phyloP scores from a whole-genome alignment of 37 sponge, comb jelly and placozoan species.

The Ianthella basta region DNA sequence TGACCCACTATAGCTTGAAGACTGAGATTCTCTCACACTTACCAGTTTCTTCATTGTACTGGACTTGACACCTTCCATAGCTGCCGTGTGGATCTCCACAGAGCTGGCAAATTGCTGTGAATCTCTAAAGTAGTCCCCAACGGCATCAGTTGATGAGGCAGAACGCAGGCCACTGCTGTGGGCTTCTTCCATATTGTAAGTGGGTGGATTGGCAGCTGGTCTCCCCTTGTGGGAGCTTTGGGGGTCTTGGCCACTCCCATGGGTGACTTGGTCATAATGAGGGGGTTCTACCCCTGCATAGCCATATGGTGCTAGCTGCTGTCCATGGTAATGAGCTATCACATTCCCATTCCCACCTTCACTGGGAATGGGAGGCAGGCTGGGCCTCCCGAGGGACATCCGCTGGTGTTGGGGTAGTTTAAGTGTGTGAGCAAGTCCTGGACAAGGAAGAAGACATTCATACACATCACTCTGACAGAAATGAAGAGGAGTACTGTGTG shows the following conservation, averaged over 20 bases:
- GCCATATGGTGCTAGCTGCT: background rate
- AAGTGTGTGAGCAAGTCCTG: background rate
- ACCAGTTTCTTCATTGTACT: slow-evolving; percentile 61
- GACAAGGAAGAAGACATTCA: background rate
- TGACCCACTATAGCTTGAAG: too few species aligned
- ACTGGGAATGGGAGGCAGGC: slow-evolving; percentile 28
- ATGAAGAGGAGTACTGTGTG: too few species aligned
- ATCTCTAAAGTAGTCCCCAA: slow-evolving; percentile 18
- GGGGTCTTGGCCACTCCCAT: background rate
- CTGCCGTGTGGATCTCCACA: slow-evolving; percentile 69
- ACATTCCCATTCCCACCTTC: background rate
- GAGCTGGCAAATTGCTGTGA: slow-evolving; percentile 43
- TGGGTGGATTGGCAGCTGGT: background rate
- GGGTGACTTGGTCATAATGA: slow-evolving; percentile 25
- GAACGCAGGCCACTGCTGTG: background rate
- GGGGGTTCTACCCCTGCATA: slow-evolving; percentile 30
- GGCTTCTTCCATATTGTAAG: background rate
- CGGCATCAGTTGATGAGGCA: background rate
- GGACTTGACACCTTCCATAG: slow-evolving; percentile 66
- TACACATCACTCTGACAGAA: background rate
- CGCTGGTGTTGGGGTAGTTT: background rate
- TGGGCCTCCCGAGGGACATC: slow-evolving; percentile 27
- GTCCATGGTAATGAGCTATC: background rate
- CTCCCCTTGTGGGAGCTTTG: too few species aligned
- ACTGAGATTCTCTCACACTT: too few species aligned